phyloP scores from a whole-genome alignment of 2,113 vertebrate species.

The Chloropsis cyanopogon region DNA sequence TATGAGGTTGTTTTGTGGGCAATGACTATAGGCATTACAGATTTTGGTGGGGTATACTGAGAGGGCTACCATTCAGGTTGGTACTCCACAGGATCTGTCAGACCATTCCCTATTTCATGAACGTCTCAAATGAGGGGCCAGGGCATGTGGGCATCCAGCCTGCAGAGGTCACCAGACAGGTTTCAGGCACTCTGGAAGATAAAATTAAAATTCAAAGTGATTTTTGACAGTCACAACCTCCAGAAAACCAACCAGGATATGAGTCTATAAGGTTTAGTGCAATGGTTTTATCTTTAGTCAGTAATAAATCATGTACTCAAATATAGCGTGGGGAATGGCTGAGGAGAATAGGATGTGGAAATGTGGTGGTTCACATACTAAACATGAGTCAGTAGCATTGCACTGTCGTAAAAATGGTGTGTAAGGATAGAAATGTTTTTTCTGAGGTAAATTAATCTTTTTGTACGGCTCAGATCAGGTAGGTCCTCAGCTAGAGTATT shows the following conservation, averaged over 20 bases:
- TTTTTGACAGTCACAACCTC: neutral
- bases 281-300: neutral
- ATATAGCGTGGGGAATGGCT: neutral
- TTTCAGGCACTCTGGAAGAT: neutral
- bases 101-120: neutral
- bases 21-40: neutral
- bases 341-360: neutral
- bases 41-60: neutral
- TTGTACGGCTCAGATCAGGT: neutral
- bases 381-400: neutral
- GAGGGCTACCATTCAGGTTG: neutral
- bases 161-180: slow-evolving; percentile 14
- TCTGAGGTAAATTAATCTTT: neutral
- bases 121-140: neutral
- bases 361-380: neutral
- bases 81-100: neutral
- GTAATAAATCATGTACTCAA: neutral
- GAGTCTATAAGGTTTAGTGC: neutral
- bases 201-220: neutral
- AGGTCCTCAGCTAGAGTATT: neutral
- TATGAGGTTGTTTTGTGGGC: neutral
- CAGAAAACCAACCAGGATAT: neutral
- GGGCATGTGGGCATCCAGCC: neutral
- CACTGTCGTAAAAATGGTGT: neutral
- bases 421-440: neutral